Percentiles rank a stretch among this genome's conserved stretches.
Evolutionary conservation across 2,888 invertebrate genomes (phyloP).

Genomic region (Trichopria drosophilae): DNA sequence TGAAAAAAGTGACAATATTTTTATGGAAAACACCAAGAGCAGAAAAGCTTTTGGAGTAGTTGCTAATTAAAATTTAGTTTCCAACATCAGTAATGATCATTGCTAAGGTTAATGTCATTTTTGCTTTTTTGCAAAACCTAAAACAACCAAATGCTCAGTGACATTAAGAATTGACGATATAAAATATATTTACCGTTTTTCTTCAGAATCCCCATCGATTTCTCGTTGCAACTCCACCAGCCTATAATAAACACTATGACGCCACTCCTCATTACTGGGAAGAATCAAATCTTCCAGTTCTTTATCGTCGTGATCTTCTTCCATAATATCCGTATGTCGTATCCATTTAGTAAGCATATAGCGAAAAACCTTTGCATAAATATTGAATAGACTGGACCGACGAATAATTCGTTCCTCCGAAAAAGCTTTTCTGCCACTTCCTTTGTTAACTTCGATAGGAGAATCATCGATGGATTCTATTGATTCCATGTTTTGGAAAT

Average conservation of each 20-base stretch:
- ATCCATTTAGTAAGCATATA: conserved; percentile 63
- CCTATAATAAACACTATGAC: conserved; percentile 69
- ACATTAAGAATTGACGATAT: too few species aligned
- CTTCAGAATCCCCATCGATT: conserved; percentile 48
- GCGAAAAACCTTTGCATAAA: conserved; percentile 69
- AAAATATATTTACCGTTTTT: conserved; percentile 22
- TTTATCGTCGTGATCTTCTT: conserved; percentile 42
- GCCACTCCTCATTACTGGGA: conserved; percentile 72
- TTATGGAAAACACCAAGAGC: too few species aligned
- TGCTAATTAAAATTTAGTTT: too few species aligned
- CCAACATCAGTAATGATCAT: too few species aligned
- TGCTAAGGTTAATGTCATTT: too few species aligned
- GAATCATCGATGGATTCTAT: too few species aligned
- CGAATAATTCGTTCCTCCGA: conserved; percentile 37
- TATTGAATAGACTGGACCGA: conserved; percentile 67
- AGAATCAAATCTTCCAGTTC: conserved; percentile 65
- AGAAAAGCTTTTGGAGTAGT: too few species aligned
- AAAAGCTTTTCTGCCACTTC: conserved; percentile 8
- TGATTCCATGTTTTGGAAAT: too few species aligned
- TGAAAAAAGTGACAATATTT: too few species aligned
- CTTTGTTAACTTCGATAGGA: background rate
- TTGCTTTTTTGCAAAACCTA: too few species aligned
- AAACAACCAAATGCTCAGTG: too few species aligned
- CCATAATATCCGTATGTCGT: conserved; percentile 24
- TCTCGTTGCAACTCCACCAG: conserved; percentile 69